Conservation (phyloP, 2,797 vertebrate species). For the Catostomus latipinnis region DNA sequence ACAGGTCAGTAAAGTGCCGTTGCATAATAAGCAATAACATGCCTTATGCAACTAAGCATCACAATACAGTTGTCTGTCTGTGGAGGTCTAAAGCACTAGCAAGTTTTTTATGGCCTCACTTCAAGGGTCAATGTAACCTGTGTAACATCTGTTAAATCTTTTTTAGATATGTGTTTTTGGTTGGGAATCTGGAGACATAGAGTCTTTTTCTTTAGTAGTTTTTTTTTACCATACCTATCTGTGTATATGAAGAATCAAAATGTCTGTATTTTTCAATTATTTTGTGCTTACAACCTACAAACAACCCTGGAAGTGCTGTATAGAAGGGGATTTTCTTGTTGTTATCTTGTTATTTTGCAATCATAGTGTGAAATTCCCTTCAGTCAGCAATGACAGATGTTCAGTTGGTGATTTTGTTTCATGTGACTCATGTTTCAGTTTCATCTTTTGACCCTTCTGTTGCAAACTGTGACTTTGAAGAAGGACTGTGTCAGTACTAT, state of each 20-base stretch:
- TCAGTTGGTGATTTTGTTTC: constrained; percentile 4
- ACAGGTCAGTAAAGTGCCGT: constrained; percentile 78
- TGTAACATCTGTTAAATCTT: constrained; percentile 16
- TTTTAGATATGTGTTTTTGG: neutral
- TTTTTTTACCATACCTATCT: too few species aligned
- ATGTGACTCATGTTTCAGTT: constrained; percentile 70
- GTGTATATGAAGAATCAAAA: too few species aligned
- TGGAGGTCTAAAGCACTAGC: constrained; percentile 5
- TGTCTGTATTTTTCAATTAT: too few species aligned
- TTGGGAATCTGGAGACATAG: neutral
- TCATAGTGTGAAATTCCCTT: constrained; percentile 2
- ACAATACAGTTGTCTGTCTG: constrained; percentile 3
- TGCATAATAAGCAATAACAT: constrained; percentile 27
- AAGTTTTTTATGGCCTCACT: constrained; percentile 15
- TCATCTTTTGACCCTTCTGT: constrained; percentile 78
- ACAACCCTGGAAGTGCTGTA: neutral
- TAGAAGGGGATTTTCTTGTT: neutral
- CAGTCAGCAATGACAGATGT: constrained; percentile 15
- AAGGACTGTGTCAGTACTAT: constrained; percentile 86
- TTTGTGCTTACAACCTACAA: too few species aligned
- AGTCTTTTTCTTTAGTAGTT: too few species aligned
- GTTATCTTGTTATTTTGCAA: neutral
- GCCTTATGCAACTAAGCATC: constrained; percentile 19
- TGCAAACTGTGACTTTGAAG: constrained; percentile 89
- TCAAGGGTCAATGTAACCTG: constrained; percentile 7